A percentile compares a stretch with the other conserved stretches of the same genome.
Evolutionary conservation across 2,797 vertebrate species (phyloP).

Genomic region (Aratinga solstitialis): DNA sequence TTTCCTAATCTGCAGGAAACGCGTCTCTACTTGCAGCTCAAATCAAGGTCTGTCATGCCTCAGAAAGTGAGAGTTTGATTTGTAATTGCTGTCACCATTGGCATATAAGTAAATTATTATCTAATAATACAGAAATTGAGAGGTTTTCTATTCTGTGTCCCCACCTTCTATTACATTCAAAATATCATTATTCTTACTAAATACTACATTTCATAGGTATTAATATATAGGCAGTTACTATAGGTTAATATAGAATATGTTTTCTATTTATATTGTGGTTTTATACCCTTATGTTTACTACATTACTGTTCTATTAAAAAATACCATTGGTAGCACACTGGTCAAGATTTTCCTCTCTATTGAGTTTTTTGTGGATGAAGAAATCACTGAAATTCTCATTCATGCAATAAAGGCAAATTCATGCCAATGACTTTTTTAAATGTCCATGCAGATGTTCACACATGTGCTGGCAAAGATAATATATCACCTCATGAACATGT

Average conservation of each 20-base stretch:
- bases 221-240: neutral
- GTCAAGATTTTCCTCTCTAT: neutral
- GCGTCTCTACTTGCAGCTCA: neutral
- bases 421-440: neutral
- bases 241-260: neutral
- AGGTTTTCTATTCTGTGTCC: neutral
- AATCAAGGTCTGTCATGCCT: neutral
- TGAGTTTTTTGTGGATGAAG: neutral
- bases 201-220: neutral
- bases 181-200: neutral
- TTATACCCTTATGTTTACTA: neutral
- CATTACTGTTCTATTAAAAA: neutral
- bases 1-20: neutral
- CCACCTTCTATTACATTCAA: neutral
- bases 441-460: neutral
- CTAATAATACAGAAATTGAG: neutral
- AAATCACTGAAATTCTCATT: neutral
- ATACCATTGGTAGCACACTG: neutral
- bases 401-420: neutral
- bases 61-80: neutral
- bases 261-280: neutral
- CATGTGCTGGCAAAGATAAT: neutral
- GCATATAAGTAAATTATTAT: neutral
- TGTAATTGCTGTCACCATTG: neutral
- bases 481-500: slow-evolving; percentile 28